These are phyloP conservation scores for Melipona beecheii DNA, from an alignment of 2,888 invertebrate species.

Conservation along the genomic window DNA sequence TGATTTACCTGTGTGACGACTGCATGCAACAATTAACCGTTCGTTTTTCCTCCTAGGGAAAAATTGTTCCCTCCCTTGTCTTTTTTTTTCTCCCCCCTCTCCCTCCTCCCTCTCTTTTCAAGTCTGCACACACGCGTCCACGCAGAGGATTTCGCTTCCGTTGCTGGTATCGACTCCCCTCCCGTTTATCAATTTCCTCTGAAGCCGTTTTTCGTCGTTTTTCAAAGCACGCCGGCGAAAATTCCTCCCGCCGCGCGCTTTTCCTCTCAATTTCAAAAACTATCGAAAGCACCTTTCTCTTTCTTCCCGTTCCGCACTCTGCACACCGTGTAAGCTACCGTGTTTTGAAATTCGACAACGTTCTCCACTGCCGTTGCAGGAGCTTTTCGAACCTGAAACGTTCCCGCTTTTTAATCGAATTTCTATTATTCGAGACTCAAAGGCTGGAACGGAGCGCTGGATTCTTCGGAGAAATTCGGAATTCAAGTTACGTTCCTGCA, in stretches of 20 bases:
- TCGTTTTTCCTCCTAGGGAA: slow-evolving; percentile 12
- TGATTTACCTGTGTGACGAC: slow-evolving; percentile 12
- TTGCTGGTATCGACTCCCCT: not conserved
- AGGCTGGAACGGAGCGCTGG: too few relatives aligned
- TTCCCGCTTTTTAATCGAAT: not conserved
- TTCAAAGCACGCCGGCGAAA: not conserved
- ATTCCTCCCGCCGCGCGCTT: rapidly evolving
- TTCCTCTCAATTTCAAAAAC: not conserved
- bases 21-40: slow-evolving; percentile 55
- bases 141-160: not conserved
- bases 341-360: not conserved
- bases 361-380: too few relatives aligned
- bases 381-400: too few relatives aligned
- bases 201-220: not conserved
- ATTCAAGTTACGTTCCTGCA: not conserved
- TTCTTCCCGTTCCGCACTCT: not conserved
- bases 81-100: not conserved
- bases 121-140: not conserved
- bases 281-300: not conserved
- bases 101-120: not conserved
- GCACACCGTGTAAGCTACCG: not conserved
- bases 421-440: not conserved
- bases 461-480: not conserved
- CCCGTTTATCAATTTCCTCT: slow-evolving; percentile 2
- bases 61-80: not conserved